Conservation (phyloP, 2,113 vertebrate species). For the Mesembrinibis cayennensis region DNA sequence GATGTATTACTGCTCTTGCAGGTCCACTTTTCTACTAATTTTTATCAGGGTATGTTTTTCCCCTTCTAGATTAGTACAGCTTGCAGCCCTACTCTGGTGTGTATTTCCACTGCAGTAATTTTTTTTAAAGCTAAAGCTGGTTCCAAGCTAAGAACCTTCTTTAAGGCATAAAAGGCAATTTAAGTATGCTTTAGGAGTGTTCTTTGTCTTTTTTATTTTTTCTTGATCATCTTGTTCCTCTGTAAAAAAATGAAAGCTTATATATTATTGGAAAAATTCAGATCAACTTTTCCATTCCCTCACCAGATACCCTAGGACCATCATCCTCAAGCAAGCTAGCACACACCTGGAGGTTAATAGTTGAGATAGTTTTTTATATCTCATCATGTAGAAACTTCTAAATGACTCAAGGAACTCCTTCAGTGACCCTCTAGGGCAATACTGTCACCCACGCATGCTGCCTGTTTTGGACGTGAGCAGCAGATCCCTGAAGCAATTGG, state of each 20-base stretch:
- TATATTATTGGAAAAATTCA: not conserved
- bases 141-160: not conserved
- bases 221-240: not conserved
- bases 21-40: not conserved
- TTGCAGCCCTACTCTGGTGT: not conserved
- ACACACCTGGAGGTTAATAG: not conserved
- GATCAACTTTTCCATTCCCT: not conserved
- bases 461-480: not conserved
- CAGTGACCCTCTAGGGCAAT: not conserved
- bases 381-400: not conserved
- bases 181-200: not conserved
- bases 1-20: not conserved
- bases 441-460: not conserved
- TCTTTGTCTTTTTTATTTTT: not conserved
- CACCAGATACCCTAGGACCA: not conserved
- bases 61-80: not conserved
- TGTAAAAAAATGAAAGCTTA: not conserved
- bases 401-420: not conserved
- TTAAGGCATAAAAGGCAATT: not conserved
- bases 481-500: not conserved
- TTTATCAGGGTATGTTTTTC: not conserved
- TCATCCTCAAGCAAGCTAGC: not conserved
- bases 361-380: not conserved
- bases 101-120: not conserved
- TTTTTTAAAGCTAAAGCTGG: not conserved